phyloP scores from a whole-genome alignment of 1,140 invertebrate genomes.

The Mercenaria mercenaria region DNA sequence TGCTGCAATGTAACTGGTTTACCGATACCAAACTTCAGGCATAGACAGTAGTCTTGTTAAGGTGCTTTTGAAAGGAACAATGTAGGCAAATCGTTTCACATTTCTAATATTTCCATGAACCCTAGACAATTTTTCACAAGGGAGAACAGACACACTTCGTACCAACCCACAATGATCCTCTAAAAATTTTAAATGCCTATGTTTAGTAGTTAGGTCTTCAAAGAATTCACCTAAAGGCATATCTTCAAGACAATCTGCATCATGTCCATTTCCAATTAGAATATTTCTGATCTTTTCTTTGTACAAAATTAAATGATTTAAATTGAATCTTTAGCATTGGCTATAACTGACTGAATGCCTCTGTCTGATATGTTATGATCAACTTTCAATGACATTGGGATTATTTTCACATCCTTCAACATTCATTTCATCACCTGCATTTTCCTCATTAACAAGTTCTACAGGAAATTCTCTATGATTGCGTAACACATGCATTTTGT shows the following conservation, averaged over 20 bases:
- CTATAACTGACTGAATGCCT: neutral
- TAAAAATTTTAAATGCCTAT: neutral
- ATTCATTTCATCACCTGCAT: too few species aligned
- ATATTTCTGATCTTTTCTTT: neutral
- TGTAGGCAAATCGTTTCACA: neutral
- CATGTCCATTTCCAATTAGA: neutral
- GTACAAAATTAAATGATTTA: neutral
- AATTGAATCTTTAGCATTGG: neutral
- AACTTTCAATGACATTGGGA: neutral
- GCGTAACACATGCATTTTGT: conserved; percentile 1
- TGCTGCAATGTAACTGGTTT: neutral
- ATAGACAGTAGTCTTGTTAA: neutral
- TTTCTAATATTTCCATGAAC: neutral
- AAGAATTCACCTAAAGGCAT: neutral
- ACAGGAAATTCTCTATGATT: conserved; percentile 8
- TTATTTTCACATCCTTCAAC: neutral
- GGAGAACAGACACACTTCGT: neutral
- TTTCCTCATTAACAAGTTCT: too few species aligned
- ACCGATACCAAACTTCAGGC: neutral
- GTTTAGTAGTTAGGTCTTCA: neutral
- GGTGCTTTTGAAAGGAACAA: neutral
- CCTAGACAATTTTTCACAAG: neutral
- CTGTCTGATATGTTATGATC: conserved; percentile 16
- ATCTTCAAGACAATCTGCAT: conserved; percentile 20
- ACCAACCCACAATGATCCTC: neutral